Evolutionary conservation across 1,140 invertebrate species (phyloP), one percentile per base, ranked within the genome.

Genomic region (Ladona fulva): DNA sequence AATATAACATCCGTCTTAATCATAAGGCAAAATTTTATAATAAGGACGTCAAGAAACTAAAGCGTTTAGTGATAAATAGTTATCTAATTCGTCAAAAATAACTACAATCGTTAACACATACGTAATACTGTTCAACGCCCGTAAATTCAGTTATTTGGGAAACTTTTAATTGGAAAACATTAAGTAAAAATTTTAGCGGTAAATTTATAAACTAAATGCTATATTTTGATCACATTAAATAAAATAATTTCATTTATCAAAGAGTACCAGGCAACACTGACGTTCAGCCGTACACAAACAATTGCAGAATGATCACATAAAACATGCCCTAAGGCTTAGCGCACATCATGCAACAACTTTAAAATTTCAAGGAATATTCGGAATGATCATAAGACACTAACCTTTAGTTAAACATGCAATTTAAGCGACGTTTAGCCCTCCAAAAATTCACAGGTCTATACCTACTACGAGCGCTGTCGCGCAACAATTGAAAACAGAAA

Each of bases 361-460:
- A 66, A 66, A 66, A 19, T 66, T 66, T 66, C 52, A 22, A 66
- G n/a, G 52, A 66, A 66, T 66, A 66, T 66, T 66, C 52, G n/a
- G 52, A 66, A 66, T 66, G 52, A 66, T 66, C n/a, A 66, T 66
- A 66, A 66, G 52, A 66, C 52, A 66, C 52, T 66, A 66, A 66
- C 52, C 52, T 66, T 66, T 66, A 19, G 52, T 22, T 66, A 66
- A 66, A 66, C 52, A 66, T 66, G 52, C 52, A 66, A 66, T 66
- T 66, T 66, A 66, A 66, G 16, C 52, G 52, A 66, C 52, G 52
- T 66, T 66, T 19, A 22, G 16, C 52, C 52, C n/a, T 22, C 52
- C 14, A 66, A 66, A 66, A 66, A 66, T 66, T 66, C 52, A 66
- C 52, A 66, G 52, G 52, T 66, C 52, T 66, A 19, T 66, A 66